Evolutionary conservation across 2,113 vertebrate species (phyloP).

Genomic region (Oncorhynchus gorbuscha): DNA sequence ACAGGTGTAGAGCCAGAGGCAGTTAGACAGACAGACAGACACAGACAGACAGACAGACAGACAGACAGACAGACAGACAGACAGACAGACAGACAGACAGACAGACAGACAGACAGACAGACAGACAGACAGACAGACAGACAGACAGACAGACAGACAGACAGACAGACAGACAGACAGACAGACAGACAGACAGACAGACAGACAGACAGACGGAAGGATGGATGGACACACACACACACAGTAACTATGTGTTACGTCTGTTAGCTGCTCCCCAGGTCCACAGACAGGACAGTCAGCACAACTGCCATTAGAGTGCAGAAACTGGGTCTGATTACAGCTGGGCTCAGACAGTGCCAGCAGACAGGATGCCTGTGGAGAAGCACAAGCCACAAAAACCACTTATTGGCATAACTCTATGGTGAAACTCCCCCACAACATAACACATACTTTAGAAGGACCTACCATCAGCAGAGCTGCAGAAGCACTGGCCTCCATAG

Average conservation of each 20-base stretch:
- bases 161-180: not conserved
- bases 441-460: constrained; percentile 2
- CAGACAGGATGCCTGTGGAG: constrained; percentile 34
- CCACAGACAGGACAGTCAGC: constrained; percentile 49
- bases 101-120: not conserved
- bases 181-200: not conserved
- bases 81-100: not conserved
- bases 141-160: not conserved
- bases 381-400: not conserved
- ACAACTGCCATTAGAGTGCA: constrained; percentile 53
- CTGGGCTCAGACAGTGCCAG: constrained; percentile 35
- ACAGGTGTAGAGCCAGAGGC: not conserved
- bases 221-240: not conserved
- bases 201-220: not conserved
- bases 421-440: not conserved
- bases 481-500: constrained; percentile 19
- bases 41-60: not conserved
- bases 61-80: not conserved
- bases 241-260: constrained; percentile 36
- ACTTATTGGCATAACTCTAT: not conserved
- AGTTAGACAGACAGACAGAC: not conserved
- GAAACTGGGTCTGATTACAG: constrained; percentile 60
- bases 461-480: constrained; percentile 46
- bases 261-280: constrained; percentile 59
- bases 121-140: not conserved